Conservation (phyloP, 2,888 invertebrate species). For the Mimumesa dahlbomi region DNA sequence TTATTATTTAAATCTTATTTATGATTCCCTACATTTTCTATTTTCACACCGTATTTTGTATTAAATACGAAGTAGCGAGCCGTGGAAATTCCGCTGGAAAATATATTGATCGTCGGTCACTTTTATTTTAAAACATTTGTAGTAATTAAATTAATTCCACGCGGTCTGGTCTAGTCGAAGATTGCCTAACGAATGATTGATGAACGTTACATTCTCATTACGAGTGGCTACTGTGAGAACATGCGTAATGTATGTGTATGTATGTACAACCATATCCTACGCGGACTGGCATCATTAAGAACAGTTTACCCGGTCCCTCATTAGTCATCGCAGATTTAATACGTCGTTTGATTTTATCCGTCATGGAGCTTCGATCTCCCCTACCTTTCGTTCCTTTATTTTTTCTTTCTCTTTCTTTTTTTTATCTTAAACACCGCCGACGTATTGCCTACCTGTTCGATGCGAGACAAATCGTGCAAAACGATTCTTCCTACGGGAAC, state of each 20-base stretch:
- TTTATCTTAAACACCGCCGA: neutral
- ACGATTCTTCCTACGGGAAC: neutral
- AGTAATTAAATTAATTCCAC: slow-evolving; percentile 66
- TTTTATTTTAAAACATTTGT: slow-evolving; percentile 57
- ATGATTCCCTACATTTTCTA: no score
- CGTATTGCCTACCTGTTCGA: slow-evolving; percentile 3
- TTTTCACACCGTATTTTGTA: no score
- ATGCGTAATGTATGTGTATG: slow-evolving; percentile 35
- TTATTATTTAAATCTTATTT: no score
- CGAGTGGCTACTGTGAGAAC: slow-evolving; percentile 65
- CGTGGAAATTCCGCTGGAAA: slow-evolving; percentile 9
- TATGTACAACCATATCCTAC: slow-evolving; percentile 30
- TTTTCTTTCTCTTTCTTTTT: neutral
- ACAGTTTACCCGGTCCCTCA: slow-evolving; percentile 65
- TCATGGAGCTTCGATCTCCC: slow-evolving; percentile 21
- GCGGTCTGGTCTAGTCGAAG: slow-evolving; percentile 46
- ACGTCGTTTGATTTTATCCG: slow-evolving; percentile 57
- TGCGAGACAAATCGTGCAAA: slow-evolving; percentile 28
- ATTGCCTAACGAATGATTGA: slow-evolving; percentile 68
- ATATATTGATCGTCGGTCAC: slow-evolving; percentile 41
- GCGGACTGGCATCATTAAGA: slow-evolving; percentile 62
- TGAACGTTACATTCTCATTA: slow-evolving; percentile 67
- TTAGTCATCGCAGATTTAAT: slow-evolving; percentile 66
- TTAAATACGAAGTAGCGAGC: no score
- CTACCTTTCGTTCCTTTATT: slow-evolving; percentile 15